A percentile compares a stretch with the other conserved stretches of the same genome.
phyloP scores from a whole-genome alignment of 2,113 vertebrate genomes.

The Reinhardtius hippoglossoides region DNA sequence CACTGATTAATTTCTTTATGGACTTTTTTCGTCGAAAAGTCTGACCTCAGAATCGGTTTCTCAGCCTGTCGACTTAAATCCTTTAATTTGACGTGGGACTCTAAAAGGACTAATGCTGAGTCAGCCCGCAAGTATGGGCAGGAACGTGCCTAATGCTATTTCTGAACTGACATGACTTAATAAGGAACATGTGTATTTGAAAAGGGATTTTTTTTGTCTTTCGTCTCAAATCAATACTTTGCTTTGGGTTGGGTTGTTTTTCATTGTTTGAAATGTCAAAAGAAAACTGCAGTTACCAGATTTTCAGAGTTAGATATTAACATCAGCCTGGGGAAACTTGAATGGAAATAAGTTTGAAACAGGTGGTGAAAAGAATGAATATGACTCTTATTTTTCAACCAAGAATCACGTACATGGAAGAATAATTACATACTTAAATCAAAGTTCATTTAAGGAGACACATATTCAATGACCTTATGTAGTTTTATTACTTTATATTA shows the following conservation, averaged over 20 bases:
- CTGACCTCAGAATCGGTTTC: constrained; percentile 47
- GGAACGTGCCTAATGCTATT: constrained; percentile 66
- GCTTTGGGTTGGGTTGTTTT: constrained; percentile 35
- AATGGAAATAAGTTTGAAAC: constrained; percentile 16
- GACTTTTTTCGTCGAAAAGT: constrained; percentile 20
- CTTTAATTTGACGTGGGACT: constrained; percentile 48
- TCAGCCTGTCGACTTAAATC: constrained; percentile 29
- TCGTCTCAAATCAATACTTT: constrained; percentile 58
- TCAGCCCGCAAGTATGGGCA: constrained; percentile 51
- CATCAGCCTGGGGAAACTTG: not conserved
- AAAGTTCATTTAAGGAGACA: constrained; percentile 4
- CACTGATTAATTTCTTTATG: constrained; percentile 42
- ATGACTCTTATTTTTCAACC: constrained; percentile 10
- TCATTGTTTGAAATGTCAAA: constrained; percentile 53
- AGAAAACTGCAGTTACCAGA: constrained; percentile 36
- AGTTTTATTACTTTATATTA: not conserved
- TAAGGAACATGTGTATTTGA: constrained; percentile 72
- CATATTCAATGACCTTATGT: not conserved
- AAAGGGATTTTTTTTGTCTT: constrained; percentile 56
- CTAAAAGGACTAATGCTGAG: constrained; percentile 42
- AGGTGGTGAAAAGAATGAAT: not conserved
- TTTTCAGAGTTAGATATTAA: constrained; percentile 19
- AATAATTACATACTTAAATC: constrained; percentile 7
- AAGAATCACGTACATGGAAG: constrained; percentile 6
- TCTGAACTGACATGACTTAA: constrained; percentile 64